A percentile compares a stretch with the other conserved stretches of the same genome.
Evolutionary conservation across 92 coral and sea anemone species (phyloP).

Genomic region (Actinernus sp.): DNA sequence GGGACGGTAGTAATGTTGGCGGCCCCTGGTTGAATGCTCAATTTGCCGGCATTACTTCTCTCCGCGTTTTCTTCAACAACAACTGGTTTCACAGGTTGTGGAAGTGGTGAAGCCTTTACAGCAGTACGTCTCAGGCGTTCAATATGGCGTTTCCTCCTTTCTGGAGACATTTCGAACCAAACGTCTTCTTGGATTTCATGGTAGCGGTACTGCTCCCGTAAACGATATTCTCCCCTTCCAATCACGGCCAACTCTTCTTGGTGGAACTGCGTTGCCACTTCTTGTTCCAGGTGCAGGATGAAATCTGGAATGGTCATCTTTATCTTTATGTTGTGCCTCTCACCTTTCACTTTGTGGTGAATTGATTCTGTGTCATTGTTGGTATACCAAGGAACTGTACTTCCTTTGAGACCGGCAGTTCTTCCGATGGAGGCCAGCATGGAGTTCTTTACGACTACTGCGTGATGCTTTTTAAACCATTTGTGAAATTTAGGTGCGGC

Average conservation of each 20-base stretch:
- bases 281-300: slow-evolving; percentile 29
- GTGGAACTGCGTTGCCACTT: slow-evolving; percentile 10
- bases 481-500: slow-evolving; percentile 13
- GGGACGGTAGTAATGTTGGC: neutral
- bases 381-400: slow-evolving; percentile 46
- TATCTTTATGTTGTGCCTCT: slow-evolving; percentile 4
- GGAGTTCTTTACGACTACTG: slow-evolving; percentile 36
- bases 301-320: slow-evolving; percentile 25
- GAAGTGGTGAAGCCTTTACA: neutral
- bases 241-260: slow-evolving; percentile 16
- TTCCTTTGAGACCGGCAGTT: slow-evolving; percentile 40
- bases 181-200: slow-evolving; percentile 22
- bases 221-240: slow-evolving; percentile 21
- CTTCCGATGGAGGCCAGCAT: slow-evolving; percentile 45
- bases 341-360: slow-evolving; percentile 18
- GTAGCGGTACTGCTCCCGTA: slow-evolving; percentile 11
- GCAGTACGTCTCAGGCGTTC: neutral
- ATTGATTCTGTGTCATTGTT: slow-evolving; percentile 8
- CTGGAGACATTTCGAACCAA: slow-evolving; percentile 23
- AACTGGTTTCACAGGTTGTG: neutral
- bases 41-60: neutral
- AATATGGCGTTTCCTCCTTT: slow-evolving; percentile 20
- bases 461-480: slow-evolving; percentile 42
- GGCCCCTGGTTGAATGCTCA: neutral
- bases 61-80: neutral